Base-by-base conservation (phyloP, 1,140 invertebrate species). In the Heliconius hewitsoni region DNA sequence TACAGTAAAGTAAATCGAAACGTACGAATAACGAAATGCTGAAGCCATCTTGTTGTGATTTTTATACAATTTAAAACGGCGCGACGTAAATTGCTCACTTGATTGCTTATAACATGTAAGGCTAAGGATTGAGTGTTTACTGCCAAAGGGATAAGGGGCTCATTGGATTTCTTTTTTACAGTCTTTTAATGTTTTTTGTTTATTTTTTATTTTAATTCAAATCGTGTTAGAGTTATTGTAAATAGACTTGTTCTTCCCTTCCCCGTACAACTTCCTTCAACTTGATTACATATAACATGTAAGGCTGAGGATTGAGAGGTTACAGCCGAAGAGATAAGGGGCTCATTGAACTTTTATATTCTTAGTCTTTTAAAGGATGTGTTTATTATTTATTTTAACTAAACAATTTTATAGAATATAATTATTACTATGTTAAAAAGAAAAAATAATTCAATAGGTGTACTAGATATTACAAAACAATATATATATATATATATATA, bases 61-160 rank as follows among this genome's bases (percentile, higher is more conserved):
- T 79, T 79, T 78, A 79, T 39, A 79, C 72, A 82, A 82, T 78
- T 77, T 79, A 83, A 85, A 83, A 85, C 79, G 83, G 78, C 78
- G 78, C 78, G 60, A 73, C 77, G 71, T 81, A 85, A 83, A 86
- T 83, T 57, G 79, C 74, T 81, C 71, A 74, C 73, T 81, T 78
- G 79, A 81, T 71, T 71, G 71, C 71, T 71, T 72, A 72, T 72
- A 66, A 66, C 60, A 66, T 66, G 60, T 66, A 66, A 66, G 60
- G 60, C 27, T 66, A 66, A 66, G 60, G 60, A 66, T 66, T 66
- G 60, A 6, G 27, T 66, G 60, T 66, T 66, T 66, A 66, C 60
- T 66, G 60, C 60, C 60, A 66, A 66, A 66, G 5, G 60, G 27
- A 27, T 27, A 13, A 66, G 2, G 13, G 60, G 27, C 60, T 66